Base-by-base conservation (phyloP, 2,888 invertebrate species). In the Melangyna quadrimaculata region DNA sequence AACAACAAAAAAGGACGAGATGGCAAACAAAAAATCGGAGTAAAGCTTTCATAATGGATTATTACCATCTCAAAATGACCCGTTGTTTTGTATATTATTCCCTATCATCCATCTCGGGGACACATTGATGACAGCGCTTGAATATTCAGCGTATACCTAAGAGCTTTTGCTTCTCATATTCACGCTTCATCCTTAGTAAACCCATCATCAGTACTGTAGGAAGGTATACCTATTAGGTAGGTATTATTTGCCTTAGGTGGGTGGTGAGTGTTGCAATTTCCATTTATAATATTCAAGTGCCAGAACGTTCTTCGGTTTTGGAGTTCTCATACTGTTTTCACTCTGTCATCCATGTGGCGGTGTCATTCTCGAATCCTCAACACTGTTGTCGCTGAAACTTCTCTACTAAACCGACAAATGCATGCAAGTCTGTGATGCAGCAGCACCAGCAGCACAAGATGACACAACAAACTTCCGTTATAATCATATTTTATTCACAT, bases 61-160 rank as follows among this genome's bases (percentile, higher is more conserved):
- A 86, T 78, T 86, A 81, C 73, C 73, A 78, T 81, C 78, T 77
- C 74, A 80, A 71, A 67, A 84, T 84, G 84, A 80, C 84, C 84
- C 79, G 75, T 79, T 79, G 73, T 78, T 83, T 59, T 73, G 67
- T 75, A 43, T 63, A 75, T 70, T 84, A 71, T 79, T 61, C 53
- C 65, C 32, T 70, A 74, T 79, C 65, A 84, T 84, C 74, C 71
- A 79, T 84, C 83, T 65, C 59, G 17, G 71, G 59, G 75, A 79
- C 75, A 61, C 75, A 77, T 71, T 75, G 84, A 67, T 84, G 84
- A 84, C 84, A 84, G 78, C 35, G 57, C 75, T 80, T 84, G 79
- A 69, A 84, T 75, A 84, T 84, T 72, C 84, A 83, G 55, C 72
- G 59, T 59, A 27, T 48, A n/a, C n/a, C n/a, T n/a, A 63, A 59